Base-by-base conservation (phyloP, 2,113 vertebrate genomes). In the Melozone crissalis region DNA sequence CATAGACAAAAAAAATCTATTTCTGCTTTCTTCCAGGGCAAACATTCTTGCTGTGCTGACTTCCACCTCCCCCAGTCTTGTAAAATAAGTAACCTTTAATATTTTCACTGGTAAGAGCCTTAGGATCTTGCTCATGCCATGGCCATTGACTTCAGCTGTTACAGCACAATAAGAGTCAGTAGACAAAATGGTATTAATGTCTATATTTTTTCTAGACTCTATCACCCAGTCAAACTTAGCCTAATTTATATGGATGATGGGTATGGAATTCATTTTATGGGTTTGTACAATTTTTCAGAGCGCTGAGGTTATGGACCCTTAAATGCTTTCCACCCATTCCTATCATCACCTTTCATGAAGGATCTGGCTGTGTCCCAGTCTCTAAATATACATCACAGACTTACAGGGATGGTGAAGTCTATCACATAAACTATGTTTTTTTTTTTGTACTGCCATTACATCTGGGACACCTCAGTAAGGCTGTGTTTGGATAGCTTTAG, bases 181-280 rank as follows among this genome's bases (percentile, higher is more conserved):
- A 58, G 2, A 35, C 0, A 66, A n/a, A 66, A 62, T 0, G 1
- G 9, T 41, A 52, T 39, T 37, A 0, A 59, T 47, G 39, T 80
- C 21, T 27, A 0, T 11, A 3, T 49, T 68, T 78, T 71, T 93
- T 59, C 33, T 74, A 78, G 44, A 55, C 20, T 72, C 26, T 52
- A 31, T 51, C 49, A 66, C 12, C 5, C 22, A 71, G 27, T n/a
- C 26, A 30, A n/a, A 14, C 67, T 73, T 21, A 83, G 6, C 52
- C 55, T 44, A 72, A 82, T 13, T 79, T 12, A 59, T 7, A 67
- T 3, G 12, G 9, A 44, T 66, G 20, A 39, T 26, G 43, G 16
- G 11, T 87, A 59, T 78, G 31, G 61, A 84, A 28, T 31, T 23
- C 13, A 0, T 54, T 84, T 77, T 31, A 71, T 41, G 33, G 10